These are phyloP conservation scores for Amphipoea lucens DNA, from an alignment of 2,888 invertebrate species.

Conservation along the genomic window DNA sequence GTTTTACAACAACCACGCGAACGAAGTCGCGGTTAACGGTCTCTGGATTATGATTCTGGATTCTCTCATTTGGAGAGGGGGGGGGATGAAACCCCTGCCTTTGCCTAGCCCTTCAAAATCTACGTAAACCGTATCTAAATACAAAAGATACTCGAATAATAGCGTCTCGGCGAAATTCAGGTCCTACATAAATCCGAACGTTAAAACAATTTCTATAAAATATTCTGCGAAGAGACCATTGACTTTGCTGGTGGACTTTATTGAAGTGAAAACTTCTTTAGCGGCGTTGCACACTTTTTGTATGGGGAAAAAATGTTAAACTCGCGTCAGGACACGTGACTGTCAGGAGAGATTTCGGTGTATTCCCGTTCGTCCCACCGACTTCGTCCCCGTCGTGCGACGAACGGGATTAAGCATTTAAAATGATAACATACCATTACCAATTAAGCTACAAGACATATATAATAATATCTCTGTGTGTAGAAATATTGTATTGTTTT, in stretches of 20 bases:
- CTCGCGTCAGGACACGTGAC: too few species aligned
- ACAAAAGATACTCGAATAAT: slow-evolving; percentile 33
- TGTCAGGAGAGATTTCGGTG: too few species aligned
- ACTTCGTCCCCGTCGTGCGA: too few species aligned
- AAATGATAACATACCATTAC: too few species aligned
- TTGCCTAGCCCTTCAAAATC: background rate
- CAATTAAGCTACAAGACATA: too few species aligned
- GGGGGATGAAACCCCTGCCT: background rate
- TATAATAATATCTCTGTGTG: too few species aligned
- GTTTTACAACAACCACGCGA: background rate
- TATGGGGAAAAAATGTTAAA: too few species aligned
- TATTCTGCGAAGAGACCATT: slow-evolving; percentile 13
- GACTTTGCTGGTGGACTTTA: background rate
- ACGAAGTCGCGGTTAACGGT: background rate
- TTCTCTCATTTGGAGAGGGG: background rate
- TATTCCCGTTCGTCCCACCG: too few species aligned
- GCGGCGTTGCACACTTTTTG: too few species aligned
- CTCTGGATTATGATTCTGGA: background rate
- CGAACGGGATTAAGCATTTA: too few species aligned
- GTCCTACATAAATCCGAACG: slow-evolving; percentile 7
- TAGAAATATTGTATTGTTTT: too few species aligned
- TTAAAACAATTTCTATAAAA: slow-evolving; percentile 24
- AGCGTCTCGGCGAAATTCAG: slow-evolving; percentile 9
- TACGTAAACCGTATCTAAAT: background rate
- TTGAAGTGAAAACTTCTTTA: too few species aligned